Evolutionary conservation across 2,888 invertebrate species (phyloP), one percentile per base, ranked within the genome.

Genomic region (Rotaria socialis): DNA sequence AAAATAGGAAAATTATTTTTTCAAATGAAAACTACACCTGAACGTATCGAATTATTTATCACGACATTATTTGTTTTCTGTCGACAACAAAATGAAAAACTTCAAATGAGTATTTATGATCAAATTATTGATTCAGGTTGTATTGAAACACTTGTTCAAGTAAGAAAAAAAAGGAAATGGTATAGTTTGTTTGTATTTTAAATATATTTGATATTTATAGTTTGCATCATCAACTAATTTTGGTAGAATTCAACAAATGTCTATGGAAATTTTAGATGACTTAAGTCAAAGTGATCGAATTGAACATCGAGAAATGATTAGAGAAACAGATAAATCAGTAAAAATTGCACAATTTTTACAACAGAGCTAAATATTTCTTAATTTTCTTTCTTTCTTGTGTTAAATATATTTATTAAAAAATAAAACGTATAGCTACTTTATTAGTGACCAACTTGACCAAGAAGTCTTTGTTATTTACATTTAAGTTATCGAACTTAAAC

Each of bases 291-390:
- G 60, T 27, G 27, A 60, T 24, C 35, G 11, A 16, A 67, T 27
- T 16, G 27, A 67, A 16, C 27, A 67, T 67, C 35, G 16, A 35
- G 16, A 67, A 67, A 35, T 67, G 5, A 5, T 67, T 1, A 27
- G 19, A 11, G 35, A 67, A 35, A 6, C 16, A 2, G 67, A 67
- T 16, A 67, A 67, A 67, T 27, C 27, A 6, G 35, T 67, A 14
- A 67, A 67, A 67, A 67, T 67, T 27, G 35, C 67, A n/a, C 67
- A 67, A 67, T 67, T 67, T 67, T 16, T 67, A 67, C 27, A 67
- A 67, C 10, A 7, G 27, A 27, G 27, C 27, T 60, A 11, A 60
- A n/a, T 7, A 7, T 22, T 24, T 58, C 24, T 24, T 10, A n/a
- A 35, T 35, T 35, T 58, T n/a, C 16, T 58, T n/a, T 58, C n/a